Evolutionary conservation across 2,113 vertebrate species (phyloP).

Genomic region (Psephotus haematonotus): DNA sequence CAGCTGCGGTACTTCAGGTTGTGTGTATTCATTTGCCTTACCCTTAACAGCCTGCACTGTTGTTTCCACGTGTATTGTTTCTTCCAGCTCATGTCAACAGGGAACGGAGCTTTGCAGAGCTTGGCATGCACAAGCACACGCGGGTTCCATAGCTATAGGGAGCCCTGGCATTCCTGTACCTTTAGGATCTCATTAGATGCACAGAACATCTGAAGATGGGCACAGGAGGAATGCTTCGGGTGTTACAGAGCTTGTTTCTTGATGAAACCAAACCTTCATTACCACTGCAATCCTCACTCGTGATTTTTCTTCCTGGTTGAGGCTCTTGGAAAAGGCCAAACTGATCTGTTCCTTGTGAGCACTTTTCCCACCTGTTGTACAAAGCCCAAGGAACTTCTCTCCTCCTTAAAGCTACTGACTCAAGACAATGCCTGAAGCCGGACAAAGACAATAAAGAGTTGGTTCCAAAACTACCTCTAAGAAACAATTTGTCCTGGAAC

Average conservation of each 20-base stretch:
- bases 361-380: not conserved
- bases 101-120: not conserved
- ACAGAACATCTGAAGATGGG: not conserved
- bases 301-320: not conserved
- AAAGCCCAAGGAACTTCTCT: not conserved
- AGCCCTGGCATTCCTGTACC: not conserved
- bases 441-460: not conserved
- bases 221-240: not conserved
- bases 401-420: not conserved
- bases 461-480: not conserved
- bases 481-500: not conserved
- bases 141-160: not conserved
- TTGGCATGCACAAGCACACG: not conserved
- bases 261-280: not conserved
- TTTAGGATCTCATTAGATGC: not conserved
- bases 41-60: not conserved
- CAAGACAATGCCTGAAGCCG: not conserved
- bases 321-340: not conserved
- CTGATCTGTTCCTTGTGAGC: not conserved
- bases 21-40: not conserved
- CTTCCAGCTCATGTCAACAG: not conserved
- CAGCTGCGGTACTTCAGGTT: not conserved
- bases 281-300: not conserved
- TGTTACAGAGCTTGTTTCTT: rapidly evolving
- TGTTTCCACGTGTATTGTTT: not conserved